These are phyloP conservation scores for Entomobrya proxima DNA, from an alignment of 2,888 invertebrate genomes.

Conservation along the genomic window DNA sequence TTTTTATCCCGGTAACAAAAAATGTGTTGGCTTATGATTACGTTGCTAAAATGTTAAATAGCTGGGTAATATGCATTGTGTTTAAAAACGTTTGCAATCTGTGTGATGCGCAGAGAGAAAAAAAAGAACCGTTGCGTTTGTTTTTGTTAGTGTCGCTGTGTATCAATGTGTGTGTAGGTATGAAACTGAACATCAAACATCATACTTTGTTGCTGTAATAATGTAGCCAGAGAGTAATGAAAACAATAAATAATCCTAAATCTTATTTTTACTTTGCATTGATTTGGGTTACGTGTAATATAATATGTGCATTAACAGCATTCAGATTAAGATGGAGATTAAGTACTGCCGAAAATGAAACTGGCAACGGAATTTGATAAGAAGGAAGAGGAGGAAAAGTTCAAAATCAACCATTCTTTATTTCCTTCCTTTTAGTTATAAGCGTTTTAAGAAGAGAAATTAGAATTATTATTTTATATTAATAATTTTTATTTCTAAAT, in stretches of 20 bases:
- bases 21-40: slow-evolving; percentile 3
- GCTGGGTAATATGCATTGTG: not conserved
- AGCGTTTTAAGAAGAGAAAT: too few relatives aligned
- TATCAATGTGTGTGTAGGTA: slow-evolving; percentile 6
- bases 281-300: slow-evolving; percentile 1
- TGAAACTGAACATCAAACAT: too few relatives aligned
- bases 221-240: not conserved
- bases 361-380: too few relatives aligned
- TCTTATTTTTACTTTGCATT: not conserved
- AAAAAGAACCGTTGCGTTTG: slow-evolving; percentile 53
- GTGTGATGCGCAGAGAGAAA: not conserved
- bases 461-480: too few relatives aligned
- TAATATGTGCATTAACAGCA: not conserved
- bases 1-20: not conserved
- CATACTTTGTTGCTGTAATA: not conserved
- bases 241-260: not conserved
- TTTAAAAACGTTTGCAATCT: not conserved
- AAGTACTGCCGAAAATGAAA: not conserved
- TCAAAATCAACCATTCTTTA: not conserved
- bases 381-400: not conserved
- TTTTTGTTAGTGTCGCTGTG: not conserved
- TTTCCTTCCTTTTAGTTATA: too few relatives aligned
- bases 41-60: slow-evolving; percentile 1
- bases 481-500: too few relatives aligned
- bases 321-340: too few relatives aligned